phyloP scores from a whole-genome alignment of 1,140 invertebrate genomes.

The Drosophila watanabei region DNA sequence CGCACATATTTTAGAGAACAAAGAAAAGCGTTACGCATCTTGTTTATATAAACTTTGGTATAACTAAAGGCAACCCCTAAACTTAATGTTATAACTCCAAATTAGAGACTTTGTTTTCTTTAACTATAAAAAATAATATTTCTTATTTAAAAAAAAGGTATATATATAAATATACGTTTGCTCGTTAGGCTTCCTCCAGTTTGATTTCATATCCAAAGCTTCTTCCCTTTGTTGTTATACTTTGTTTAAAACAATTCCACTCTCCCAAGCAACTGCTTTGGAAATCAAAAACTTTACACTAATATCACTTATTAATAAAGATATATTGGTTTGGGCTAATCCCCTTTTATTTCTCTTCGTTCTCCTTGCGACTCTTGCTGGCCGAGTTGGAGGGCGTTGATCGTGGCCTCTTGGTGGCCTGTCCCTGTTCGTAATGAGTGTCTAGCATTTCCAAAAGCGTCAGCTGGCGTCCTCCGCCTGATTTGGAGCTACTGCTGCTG shows the following conservation, averaged over 20 bases:
- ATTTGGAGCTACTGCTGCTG: constrained; percentile 8
- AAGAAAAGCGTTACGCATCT: neutral
- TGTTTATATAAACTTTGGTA: neutral
- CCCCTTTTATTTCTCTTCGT: constrained; percentile 28
- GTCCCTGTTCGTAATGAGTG: constrained; percentile 62
- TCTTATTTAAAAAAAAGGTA: too few species aligned
- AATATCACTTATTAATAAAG: constrained; percentile 41
- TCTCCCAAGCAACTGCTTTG: neutral
- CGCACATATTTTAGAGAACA: too few species aligned
- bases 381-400: constrained; percentile 4
- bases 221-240: neutral
- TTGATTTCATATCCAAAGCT: neutral
- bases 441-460: constrained; percentile 69
- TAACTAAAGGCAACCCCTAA: neutral
- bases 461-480: constrained; percentile 34
- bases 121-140: neutral
- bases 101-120: neutral
- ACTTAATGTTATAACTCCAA: neutral
- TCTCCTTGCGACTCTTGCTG: constrained; percentile 57
- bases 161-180: neutral
- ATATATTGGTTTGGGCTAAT: neutral
- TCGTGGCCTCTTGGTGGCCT: constrained; percentile 63
- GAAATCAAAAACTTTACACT: constrained; percentile 10
- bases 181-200: neutral
- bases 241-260: neutral